Conservation (phyloP, 2,888 invertebrate species). For the Drosophila stalkeri region DNA sequence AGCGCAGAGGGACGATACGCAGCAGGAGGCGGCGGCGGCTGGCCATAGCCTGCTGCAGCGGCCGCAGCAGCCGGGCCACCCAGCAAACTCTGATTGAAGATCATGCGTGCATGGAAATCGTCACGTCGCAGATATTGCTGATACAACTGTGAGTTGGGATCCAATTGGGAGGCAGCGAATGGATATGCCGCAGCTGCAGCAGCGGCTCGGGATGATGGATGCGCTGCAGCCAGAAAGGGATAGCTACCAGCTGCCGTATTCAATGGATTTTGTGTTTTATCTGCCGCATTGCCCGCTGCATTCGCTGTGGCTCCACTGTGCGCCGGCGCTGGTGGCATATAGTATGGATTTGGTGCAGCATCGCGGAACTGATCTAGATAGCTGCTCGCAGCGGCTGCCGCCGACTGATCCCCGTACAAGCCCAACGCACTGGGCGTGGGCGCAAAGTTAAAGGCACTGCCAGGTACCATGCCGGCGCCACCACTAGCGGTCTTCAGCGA, state of each 20-base stretch:
- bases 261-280: slow-evolving; percentile 85
- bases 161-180: slow-evolving; percentile 86
- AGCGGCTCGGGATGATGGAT: slow-evolving; percentile 85
- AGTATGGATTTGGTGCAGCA: slow-evolving; percentile 88
- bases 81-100: slow-evolving; percentile 85
- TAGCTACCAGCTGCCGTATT: slow-evolving; percentile 85
- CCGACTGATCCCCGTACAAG: slow-evolving; percentile 80
- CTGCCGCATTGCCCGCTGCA: slow-evolving; percentile 65
- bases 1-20: slow-evolving; percentile 86
- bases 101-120: slow-evolving; percentile 88
- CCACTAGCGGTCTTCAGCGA: slow-evolving; percentile 88
- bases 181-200: slow-evolving; percentile 88
- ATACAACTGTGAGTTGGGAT: slow-evolving; percentile 89
- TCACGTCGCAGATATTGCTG: slow-evolving; percentile 90
- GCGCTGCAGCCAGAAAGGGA: slow-evolving; percentile 88
- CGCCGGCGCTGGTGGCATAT: slow-evolving; percentile 85
- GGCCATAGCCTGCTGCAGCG: slow-evolving; percentile 88
- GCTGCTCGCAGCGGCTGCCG: slow-evolving; percentile 87
- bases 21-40: slow-evolving; percentile 88
- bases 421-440: slow-evolving; percentile 88
- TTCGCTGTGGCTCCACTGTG: slow-evolving; percentile 82
- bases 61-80: slow-evolving; percentile 87
- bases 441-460: slow-evolving; percentile 94
- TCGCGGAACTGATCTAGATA: slow-evolving; percentile 90
- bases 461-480: slow-evolving; percentile 89